These are phyloP conservation scores for Cepphus grylle DNA, from an alignment of 2,113 vertebrate genomes.

Conservation along the genomic window DNA sequence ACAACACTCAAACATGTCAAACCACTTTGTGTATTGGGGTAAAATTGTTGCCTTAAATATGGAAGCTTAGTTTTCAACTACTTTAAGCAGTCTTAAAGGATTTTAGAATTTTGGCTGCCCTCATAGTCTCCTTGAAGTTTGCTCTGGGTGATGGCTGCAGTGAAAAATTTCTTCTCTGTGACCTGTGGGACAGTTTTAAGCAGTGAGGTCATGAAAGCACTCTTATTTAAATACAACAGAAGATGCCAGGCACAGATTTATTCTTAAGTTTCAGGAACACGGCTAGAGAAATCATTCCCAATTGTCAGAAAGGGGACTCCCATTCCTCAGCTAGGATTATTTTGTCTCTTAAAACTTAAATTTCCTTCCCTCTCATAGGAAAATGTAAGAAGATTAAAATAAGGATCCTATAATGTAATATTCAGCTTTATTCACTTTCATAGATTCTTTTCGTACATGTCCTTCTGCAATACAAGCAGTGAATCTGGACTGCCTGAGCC, in stretches of 20 bases:
- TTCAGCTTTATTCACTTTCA: not conserved
- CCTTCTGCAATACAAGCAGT: not conserved
- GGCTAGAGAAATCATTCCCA: not conserved
- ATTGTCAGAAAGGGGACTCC: not conserved
- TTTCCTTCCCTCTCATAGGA: not conserved
- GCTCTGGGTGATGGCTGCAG: not conserved
- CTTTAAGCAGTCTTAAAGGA: constrained; percentile 25
- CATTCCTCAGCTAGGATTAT: not conserved
- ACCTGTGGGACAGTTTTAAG: not conserved
- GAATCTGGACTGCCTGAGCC: not conserved
- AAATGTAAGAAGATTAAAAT: not conserved
- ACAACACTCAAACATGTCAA: not conserved
- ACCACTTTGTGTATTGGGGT: not conserved
- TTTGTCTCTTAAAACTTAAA: not conserved
- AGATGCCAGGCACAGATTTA: not conserved
- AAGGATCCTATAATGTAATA: not conserved
- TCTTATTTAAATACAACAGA: not conserved
- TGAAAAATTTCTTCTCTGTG: not conserved
- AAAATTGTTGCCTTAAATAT: constrained; percentile 15
- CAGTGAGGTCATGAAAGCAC: not conserved
- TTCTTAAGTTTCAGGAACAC: not conserved
- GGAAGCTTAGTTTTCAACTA: constrained; percentile 7
- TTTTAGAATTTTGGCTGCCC: constrained; percentile 13
- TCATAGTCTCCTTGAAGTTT: not conserved
- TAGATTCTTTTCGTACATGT: not conserved